phyloP scores from a whole-genome alignment of 2,888 invertebrate genomes.

The Brenthis ino region DNA sequence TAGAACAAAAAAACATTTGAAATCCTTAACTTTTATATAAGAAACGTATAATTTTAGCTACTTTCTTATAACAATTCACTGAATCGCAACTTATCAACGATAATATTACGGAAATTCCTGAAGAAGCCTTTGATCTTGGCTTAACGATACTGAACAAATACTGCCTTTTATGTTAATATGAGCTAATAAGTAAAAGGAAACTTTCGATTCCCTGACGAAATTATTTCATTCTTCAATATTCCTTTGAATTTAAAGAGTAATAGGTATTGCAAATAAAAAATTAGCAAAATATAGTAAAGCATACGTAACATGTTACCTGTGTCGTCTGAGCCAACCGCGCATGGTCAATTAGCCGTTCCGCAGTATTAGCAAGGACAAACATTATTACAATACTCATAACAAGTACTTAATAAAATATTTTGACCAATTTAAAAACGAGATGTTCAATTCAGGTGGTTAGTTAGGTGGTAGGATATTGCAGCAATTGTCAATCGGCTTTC shows the following conservation, averaged over 20 bases:
- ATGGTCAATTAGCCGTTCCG: conserved; percentile 31
- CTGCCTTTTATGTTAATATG: not conserved
- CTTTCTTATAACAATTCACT: conserved; percentile 7
- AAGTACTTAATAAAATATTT: not conserved
- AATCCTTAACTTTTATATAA: not conserved
- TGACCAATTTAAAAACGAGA: too few relatives aligned
- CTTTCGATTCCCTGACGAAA: not conserved
- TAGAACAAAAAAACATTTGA: too few relatives aligned
- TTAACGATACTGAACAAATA: conserved; percentile 13
- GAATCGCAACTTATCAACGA: conserved; percentile 13
- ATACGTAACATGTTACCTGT: conserved; percentile 50
- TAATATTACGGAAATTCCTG: conserved; percentile 15
- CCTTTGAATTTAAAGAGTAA: conserved; percentile 9
- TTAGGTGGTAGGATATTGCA: too few relatives aligned
- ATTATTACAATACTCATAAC: conserved; percentile 19
- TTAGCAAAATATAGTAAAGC: conserved; percentile 12
- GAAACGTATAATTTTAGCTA: not conserved
- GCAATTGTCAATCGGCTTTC: too few relatives aligned
- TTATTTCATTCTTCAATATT: conserved; percentile 4
- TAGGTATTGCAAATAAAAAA: not conserved
- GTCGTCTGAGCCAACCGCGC: conserved; percentile 43
- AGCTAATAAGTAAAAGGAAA: conserved; percentile 2
- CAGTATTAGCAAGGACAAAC: conserved; percentile 32
- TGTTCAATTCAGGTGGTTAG: too few relatives aligned
- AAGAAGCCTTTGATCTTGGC: conserved; percentile 7